Evolutionary conservation across 2,888 invertebrate species (phyloP).

Genomic region (Hylaea fasciaria): DNA sequence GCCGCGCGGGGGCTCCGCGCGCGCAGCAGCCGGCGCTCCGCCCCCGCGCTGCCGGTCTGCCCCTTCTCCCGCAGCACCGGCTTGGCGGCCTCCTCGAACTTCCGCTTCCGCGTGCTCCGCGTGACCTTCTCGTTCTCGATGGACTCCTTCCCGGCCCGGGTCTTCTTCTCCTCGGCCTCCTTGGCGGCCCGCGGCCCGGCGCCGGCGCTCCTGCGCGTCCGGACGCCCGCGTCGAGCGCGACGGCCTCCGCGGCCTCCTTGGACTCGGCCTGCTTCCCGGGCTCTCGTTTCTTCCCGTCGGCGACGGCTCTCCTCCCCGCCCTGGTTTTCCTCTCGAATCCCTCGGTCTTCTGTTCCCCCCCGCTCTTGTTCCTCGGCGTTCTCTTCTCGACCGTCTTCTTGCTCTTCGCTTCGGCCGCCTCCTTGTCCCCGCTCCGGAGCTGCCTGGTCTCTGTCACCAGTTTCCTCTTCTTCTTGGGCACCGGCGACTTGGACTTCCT

Average conservation of each 20-base stretch:
- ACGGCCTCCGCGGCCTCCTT: neutral
- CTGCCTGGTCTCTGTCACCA: conserved; percentile 49
- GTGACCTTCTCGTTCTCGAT: conserved; percentile 76
- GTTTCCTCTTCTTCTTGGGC: conserved; percentile 73
- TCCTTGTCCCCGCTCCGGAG: neutral
- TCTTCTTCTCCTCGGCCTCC: conserved; percentile 69
- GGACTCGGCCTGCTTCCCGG: neutral
- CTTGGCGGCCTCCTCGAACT: conserved; percentile 65
- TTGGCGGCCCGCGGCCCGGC: neutral
- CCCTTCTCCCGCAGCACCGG: conserved; percentile 77
- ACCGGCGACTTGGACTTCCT: conserved; percentile 66
- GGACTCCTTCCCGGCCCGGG: conserved; percentile 71
- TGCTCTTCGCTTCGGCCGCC: neutral
- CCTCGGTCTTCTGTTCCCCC: neutral
- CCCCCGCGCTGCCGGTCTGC: conserved; percentile 64
- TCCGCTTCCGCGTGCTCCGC: conserved; percentile 67
- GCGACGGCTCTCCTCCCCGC: neutral
- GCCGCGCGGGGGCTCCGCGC: conserved; percentile 53
- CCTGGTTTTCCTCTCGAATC: conserved; percentile 6
- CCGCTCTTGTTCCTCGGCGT: neutral
- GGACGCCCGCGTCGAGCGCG: neutral
- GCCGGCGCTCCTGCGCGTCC: conserved; percentile 48
- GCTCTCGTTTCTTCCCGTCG: neutral
- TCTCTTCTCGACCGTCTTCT: conserved; percentile 4
- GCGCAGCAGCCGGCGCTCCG: conserved; percentile 60